These are phyloP conservation scores for Caenorhabditis uteleia DNA, from an alignment of 2,888 invertebrate genomes.

Conservation along the genomic window DNA sequence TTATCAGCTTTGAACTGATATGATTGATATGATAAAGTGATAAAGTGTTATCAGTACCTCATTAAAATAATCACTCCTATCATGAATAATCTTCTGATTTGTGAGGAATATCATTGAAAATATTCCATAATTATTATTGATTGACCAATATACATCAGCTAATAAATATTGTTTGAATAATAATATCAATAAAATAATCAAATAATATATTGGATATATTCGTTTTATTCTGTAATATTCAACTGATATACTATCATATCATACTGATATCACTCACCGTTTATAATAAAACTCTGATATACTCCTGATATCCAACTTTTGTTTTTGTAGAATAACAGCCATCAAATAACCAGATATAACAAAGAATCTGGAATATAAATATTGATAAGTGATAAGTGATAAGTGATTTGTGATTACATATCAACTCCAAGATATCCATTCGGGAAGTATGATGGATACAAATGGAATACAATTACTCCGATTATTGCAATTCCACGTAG, in stretches of 20 bases:
- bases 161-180: neutral
- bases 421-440: constrained; percentile 30
- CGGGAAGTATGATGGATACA: constrained; percentile 7
- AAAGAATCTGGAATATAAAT: too few species aligned
- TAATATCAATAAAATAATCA: neutral
- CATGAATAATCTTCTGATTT: constrained; percentile 3
- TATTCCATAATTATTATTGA: constrained; percentile 6
- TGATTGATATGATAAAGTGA: too few species aligned
- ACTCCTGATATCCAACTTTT: too few species aligned
- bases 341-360: constrained; percentile 1
- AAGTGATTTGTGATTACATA: too few species aligned
- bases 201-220: constrained; percentile 8
- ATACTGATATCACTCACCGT: too few species aligned
- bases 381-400: too few species aligned
- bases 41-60: too few species aligned
- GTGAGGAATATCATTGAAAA: constrained; percentile 3
- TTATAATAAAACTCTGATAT: too few species aligned
- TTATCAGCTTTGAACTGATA: neutral
- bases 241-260: too few species aligned
- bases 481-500: constrained; percentile 17
- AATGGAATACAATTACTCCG: constrained; percentile 10
- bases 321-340: neutral
- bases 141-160: neutral
- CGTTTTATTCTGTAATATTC: constrained; percentile 6
- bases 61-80: constrained; percentile 4